phyloP scores from a whole-genome alignment of 2,797 vertebrate species.

The Thamnophis elegans region DNA sequence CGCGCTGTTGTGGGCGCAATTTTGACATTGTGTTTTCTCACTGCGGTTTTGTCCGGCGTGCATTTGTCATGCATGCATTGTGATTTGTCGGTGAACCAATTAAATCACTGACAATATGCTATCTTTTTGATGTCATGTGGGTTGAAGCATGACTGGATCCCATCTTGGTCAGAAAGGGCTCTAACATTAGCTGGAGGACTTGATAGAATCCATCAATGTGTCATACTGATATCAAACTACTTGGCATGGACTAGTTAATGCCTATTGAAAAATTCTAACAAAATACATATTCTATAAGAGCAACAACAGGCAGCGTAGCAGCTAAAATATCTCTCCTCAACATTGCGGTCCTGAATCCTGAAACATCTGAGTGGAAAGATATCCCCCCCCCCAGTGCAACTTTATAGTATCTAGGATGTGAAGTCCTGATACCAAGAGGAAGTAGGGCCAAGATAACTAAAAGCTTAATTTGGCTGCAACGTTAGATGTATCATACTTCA shows the following conservation, averaged over 20 bases:
- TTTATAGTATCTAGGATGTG: neutral
- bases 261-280: conserved; percentile 58
- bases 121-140: neutral
- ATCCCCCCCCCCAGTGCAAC: neutral
- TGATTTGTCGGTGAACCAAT: too few relatives aligned
- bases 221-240: conserved; percentile 55
- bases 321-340: conserved; percentile 38
- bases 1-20: too few relatives aligned
- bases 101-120: neutral
- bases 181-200: neutral
- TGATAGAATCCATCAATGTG: conserved; percentile 15
- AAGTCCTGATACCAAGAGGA: neutral
- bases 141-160: neutral
- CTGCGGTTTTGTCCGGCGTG: too few relatives aligned
- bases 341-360: conserved; percentile 2
- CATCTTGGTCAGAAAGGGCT: neutral
- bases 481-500: conserved; percentile 35
- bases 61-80: too few relatives aligned
- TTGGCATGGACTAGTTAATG: conserved; percentile 56
- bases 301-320: conserved; percentile 47
- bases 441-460: neutral
- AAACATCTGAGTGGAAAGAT: conserved; percentile 47
- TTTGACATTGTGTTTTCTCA: too few relatives aligned
- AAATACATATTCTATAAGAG: conserved; percentile 54
- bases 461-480: conserved; percentile 22